A percentile compares a stretch with the other conserved stretches of the same genome.
phyloP scores from a whole-genome alignment of 2,113 vertebrate genomes.

The Phalacrocorax pelagicus region DNA sequence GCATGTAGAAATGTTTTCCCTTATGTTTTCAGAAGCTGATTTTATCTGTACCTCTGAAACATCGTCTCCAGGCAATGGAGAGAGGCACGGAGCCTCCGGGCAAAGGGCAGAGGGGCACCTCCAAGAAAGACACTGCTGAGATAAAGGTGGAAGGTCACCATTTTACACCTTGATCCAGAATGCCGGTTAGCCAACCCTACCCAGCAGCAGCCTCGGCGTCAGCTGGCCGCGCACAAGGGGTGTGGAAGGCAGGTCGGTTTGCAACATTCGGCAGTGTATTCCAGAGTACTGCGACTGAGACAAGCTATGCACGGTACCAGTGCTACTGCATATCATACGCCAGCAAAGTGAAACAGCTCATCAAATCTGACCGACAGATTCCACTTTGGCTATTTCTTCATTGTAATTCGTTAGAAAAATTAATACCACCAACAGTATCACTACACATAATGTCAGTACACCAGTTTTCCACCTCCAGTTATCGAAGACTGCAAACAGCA shows the following conservation, averaged over 20 bases:
- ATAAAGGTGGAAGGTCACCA: background rate
- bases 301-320: accelerated
- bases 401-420: background rate
- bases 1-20: background rate
- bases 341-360: background rate
- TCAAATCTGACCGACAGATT: background rate
- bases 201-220: background rate
- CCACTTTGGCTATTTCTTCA: background rate
- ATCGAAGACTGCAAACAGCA: background rate
- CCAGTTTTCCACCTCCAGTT: background rate
- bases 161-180: background rate
- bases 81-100: no score
- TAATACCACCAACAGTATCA: background rate
- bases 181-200: background rate
- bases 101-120: background rate
- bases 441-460: background rate
- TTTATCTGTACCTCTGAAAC: background rate
- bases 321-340: accelerated
- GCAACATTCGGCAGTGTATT: background rate
- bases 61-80: no score
- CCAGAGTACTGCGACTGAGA: background rate
- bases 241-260: background rate
- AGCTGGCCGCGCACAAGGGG: accelerated
- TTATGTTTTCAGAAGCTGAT: background rate
- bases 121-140: background rate